Base-by-base conservation (phyloP, 2,888 invertebrate genomes). In the Pristionchus entomophagus region DNA sequence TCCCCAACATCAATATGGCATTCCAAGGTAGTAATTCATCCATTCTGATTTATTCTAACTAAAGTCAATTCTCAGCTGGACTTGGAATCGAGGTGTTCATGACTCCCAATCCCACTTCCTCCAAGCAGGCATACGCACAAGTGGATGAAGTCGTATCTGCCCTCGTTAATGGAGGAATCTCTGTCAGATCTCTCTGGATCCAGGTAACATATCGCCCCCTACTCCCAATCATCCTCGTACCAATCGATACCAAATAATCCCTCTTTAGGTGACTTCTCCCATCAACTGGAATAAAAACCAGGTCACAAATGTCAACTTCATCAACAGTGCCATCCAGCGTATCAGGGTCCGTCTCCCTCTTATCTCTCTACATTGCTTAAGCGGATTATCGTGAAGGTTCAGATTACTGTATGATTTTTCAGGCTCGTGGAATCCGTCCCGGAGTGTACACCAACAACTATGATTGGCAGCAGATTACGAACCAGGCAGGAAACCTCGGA, bases 361-460 rank as follows among this genome's bases (percentile, higher is more conserved):
- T 65, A 17, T 29, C 32, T 41, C n/a, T 26, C 41, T 17, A 5
- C 32, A 12, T 29, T 26, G 2, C 19, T 38, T 38, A n/a, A n/a
- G n/a, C n/a, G n/a, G n/a, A 10, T 38, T 17, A 19, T 32, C 59
- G 10, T 22, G 83, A 83, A 56, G 38, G 17, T 59, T 35, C 59
- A 32, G 62, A 73, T 73, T 0, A 41, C n/a, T n/a, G 17, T 41
- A n/a, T 73, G n/a, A 17, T 65, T 12, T 35, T 65, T 32, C 29
- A 65, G 65, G 82, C 17, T 26, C 81, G 87, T 19, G 87, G 84
- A 73, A 45, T 87, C 41, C 35, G 65, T 10, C 88, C 83, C 10
- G 87, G 88, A 35, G 81, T 88, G 45, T 88, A 88, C 85, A 88
- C 88, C 14, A 88, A 69, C 65, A 87, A 59, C 62, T 88, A 88